Evolutionary conservation across 2,113 vertebrate genomes (phyloP).

Genomic region (Vombatus ursinus): DNA sequence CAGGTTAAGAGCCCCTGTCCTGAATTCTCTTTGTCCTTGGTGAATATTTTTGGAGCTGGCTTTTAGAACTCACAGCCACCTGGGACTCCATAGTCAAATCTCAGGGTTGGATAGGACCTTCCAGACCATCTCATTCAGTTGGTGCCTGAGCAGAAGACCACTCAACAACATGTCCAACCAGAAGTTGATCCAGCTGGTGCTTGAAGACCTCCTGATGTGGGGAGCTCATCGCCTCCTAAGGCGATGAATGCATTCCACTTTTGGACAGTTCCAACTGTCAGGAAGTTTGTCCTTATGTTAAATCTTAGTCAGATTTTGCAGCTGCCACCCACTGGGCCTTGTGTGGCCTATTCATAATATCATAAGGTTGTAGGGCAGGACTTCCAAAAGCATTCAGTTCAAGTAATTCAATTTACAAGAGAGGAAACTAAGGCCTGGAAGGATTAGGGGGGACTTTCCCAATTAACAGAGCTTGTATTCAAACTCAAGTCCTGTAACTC

Average conservation of each 20-base stretch:
- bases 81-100: too few relatives aligned
- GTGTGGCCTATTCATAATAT: too few relatives aligned
- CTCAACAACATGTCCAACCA: not conserved
- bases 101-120: not conserved
- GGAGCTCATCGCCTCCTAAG: not conserved
- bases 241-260: not conserved
- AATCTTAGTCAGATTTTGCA: too few relatives aligned
- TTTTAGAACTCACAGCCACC: too few relatives aligned
- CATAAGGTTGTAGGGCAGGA: not conserved
- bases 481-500: not conserved
- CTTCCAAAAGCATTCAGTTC: not conserved
- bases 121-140: not conserved
- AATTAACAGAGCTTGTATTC: not conserved
- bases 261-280: not conserved
- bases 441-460: not conserved
- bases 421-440: not conserved
- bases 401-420: not conserved
- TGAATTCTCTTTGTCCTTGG: not conserved
- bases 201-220: not conserved
- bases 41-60: too few relatives aligned
- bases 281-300: not conserved
- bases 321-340: not conserved
- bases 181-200: too few relatives aligned
- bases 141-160: not conserved
- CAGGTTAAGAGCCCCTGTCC: too few relatives aligned